Conservation (phyloP, 2,797 vertebrate species). For the Masticophis lateralis region DNA sequence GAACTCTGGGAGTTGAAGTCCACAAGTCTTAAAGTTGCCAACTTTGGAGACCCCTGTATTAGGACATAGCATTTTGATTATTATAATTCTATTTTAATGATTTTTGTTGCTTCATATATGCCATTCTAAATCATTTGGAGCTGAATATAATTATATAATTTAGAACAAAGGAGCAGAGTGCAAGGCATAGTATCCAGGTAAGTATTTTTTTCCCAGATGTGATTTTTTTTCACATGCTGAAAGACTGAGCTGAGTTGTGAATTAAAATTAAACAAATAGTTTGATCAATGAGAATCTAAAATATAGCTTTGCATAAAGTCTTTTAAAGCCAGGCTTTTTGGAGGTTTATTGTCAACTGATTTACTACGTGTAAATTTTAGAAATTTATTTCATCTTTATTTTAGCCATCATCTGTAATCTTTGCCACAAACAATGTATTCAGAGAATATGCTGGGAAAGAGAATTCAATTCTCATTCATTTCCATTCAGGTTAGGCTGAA, state of each 20-base stretch:
- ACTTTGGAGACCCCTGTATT: no score
- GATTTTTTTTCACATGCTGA: background rate
- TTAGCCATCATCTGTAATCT: background rate
- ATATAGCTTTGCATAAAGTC: background rate
- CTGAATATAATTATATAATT: background rate
- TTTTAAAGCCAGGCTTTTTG: background rate
- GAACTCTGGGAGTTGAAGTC: no score
- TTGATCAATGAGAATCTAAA: background rate
- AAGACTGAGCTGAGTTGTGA: background rate
- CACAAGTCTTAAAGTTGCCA: no score
- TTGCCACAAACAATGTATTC: background rate
- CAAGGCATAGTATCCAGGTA: background rate
- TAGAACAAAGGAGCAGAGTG: background rate
- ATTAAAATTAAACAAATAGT: background rate
- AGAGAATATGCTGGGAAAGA: background rate
- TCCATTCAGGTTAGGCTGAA: background rate
- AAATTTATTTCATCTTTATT: background rate
- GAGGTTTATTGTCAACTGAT: background rate
- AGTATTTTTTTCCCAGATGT: background rate
- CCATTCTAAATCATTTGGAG: background rate
- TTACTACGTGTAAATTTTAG: background rate
- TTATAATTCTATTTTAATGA: background rate
- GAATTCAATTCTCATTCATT: background rate
- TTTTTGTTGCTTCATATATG: background rate
- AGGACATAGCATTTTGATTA: background rate